These are phyloP conservation scores for Poliocrania exsul DNA, from an alignment of 2,797 vertebrate genomes.

Conservation along the genomic window DNA sequence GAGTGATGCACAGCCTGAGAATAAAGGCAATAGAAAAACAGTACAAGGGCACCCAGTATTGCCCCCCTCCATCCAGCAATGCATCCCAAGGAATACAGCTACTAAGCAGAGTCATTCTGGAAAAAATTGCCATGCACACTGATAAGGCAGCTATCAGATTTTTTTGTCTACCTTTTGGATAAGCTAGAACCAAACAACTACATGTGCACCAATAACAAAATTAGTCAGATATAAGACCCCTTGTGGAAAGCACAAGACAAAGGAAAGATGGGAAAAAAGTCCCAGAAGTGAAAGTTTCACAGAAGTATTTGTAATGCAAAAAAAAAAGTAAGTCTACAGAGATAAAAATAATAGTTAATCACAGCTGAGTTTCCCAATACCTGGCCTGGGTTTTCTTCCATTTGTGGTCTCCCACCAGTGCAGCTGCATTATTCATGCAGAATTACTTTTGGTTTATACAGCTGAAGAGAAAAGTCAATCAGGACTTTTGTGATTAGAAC, in stretches of 20 bases:
- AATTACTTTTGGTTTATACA: constrained; percentile 19
- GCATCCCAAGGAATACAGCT: background rate
- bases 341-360: background rate
- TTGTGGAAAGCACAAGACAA: background rate
- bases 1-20: background rate
- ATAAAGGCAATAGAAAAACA: background rate
- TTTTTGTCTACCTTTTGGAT: background rate
- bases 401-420: background rate
- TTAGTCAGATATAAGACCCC: background rate
- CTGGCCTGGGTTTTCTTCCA: background rate
- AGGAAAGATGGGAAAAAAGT: background rate
- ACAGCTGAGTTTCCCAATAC: background rate
- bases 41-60: background rate
- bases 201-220: background rate
- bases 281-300: background rate
- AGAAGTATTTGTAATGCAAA: background rate
- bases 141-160: background rate
- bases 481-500: background rate
- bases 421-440: background rate
- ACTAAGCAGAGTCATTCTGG: background rate
- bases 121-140: background rate
- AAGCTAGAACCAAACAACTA: background rate
- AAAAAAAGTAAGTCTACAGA: background rate
- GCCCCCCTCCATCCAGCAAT: background rate
- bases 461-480: constrained; percentile 9